phyloP scores from a whole-genome alignment of 1,140 invertebrate species.

The Drosophila hydei region DNA sequence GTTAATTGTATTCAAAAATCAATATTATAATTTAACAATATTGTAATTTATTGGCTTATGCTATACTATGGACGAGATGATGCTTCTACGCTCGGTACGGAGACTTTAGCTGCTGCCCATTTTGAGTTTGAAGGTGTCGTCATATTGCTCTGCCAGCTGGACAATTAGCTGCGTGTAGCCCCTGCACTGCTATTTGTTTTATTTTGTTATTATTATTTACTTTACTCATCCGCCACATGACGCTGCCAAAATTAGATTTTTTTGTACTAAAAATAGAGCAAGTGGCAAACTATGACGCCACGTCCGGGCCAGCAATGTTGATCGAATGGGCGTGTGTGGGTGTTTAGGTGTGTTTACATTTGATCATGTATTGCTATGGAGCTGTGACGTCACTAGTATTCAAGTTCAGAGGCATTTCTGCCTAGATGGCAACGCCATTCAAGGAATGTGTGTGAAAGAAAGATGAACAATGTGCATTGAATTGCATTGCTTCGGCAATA shows the following conservation, averaged over 20 bases:
- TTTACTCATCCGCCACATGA: conserved; percentile 2
- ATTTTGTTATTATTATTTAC: not conserved
- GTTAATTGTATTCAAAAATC: too few species aligned
- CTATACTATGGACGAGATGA: too few species aligned
- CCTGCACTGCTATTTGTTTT: conserved; percentile 21
- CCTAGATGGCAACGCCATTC: conserved; percentile 9
- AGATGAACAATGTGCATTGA: not conserved
- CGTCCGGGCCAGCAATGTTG: conserved; percentile 10
- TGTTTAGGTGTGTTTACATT: conserved; percentile 29
- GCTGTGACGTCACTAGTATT: conserved; percentile 11
- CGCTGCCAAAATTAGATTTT: conserved; percentile 8
- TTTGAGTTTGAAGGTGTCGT: conserved; percentile 62
- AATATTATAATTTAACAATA: too few species aligned
- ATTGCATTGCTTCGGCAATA: not conserved
- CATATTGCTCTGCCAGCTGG: conserved; percentile 43
- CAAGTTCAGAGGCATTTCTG: not conserved
- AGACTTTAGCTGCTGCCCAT: conserved; percentile 64
- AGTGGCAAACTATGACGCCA: conserved; percentile 17
- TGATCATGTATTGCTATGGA: not conserved
- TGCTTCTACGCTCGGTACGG: too few species aligned
- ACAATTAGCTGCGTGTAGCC: conserved; percentile 32
- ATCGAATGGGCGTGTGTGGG: conserved; percentile 14
- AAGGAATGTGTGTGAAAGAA: not conserved
- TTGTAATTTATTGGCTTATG: conserved; percentile 85
- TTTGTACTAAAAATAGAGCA: conserved; percentile 12